These are phyloP conservation scores for Acanthosepion pharaonis DNA, from an alignment of 2,888 invertebrate species.

Conservation along the genomic window DNA sequence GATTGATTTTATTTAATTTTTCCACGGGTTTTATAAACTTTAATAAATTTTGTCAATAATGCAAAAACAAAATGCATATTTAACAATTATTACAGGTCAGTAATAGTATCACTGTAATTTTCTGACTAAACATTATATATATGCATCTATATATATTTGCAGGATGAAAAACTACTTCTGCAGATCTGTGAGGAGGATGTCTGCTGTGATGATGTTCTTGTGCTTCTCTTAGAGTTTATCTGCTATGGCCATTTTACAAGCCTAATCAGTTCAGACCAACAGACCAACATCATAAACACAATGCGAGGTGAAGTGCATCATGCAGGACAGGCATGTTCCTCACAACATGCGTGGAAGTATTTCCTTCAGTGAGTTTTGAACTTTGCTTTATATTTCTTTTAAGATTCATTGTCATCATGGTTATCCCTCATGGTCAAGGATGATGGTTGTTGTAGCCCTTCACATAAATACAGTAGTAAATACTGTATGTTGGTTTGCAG, in stretches of 20 bases:
- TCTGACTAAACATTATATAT: not conserved
- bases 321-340: slow-evolving; percentile 73
- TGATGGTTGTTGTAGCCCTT: no score
- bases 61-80: no score
- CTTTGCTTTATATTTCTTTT: not conserved
- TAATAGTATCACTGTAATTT: no score
- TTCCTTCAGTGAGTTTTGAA: slow-evolving; percentile 63
- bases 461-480: no score
- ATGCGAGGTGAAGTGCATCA: slow-evolving; percentile 74
- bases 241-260: slow-evolving; percentile 71
- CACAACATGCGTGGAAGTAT: slow-evolving; percentile 75
- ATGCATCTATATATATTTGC: slow-evolving; percentile 45
- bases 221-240: slow-evolving; percentile 73
- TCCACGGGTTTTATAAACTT: no score
- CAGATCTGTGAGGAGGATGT: slow-evolving; percentile 72
- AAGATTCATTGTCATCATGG: no score
- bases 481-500: no score
- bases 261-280: slow-evolving; percentile 73
- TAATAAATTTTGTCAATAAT: no score
- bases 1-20: no score
- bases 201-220: slow-evolving; percentile 71
- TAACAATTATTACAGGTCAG: no score
- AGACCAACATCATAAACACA: slow-evolving; percentile 74
- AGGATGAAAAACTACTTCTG: slow-evolving; percentile 73
- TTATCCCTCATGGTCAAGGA: no score